These are phyloP conservation scores for Amaurobius ferox DNA, from an alignment of 2,888 invertebrate species.

Conservation along the genomic window DNA sequence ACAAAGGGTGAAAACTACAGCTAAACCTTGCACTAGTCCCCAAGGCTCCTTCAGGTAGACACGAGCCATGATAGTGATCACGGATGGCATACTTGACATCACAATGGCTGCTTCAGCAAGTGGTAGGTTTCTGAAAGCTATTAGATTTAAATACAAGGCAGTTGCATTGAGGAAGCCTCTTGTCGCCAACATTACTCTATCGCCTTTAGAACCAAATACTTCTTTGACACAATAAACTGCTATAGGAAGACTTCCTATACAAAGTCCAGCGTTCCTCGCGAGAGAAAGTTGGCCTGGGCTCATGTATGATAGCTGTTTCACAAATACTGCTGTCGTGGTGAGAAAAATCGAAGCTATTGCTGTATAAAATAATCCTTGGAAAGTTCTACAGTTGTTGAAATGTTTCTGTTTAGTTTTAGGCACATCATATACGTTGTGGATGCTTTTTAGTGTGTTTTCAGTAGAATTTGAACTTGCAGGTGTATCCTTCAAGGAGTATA, in stretches of 20 bases:
- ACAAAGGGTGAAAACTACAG: conserved; percentile 88
- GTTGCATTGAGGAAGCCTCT: conserved; percentile 91
- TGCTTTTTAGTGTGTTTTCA: too few species aligned
- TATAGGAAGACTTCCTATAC: conserved; percentile 90
- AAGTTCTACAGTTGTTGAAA: too few species aligned
- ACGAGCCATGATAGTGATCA: conserved; percentile 85
- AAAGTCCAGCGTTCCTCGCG: conserved; percentile 90
- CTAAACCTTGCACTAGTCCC: conserved; percentile 88
- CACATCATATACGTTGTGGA: too few species aligned
- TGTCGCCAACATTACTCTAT: conserved; percentile 85
- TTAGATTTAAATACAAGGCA: conserved; percentile 92
- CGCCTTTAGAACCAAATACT: conserved; percentile 85
- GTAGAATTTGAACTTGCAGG: too few species aligned
- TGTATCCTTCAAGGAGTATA: too few species aligned
- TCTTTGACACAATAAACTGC: conserved; percentile 86
- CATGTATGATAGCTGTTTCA: conserved; percentile 87
- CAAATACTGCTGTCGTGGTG: conserved; percentile 92
- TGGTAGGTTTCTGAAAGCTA: conserved; percentile 89
- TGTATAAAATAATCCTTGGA: conserved; percentile 67
- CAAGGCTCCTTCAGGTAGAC: conserved; percentile 90
- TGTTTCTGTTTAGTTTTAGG: too few species aligned
- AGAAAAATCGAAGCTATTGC: conserved; percentile 81
- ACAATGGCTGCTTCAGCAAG: conserved; percentile 93
- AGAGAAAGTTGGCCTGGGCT: conserved; percentile 93
- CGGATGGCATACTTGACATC: conserved; percentile 93